Evolutionary conservation across 1,140 invertebrate species (phyloP).

Genomic region (Tachypleus tridentatus): DNA sequence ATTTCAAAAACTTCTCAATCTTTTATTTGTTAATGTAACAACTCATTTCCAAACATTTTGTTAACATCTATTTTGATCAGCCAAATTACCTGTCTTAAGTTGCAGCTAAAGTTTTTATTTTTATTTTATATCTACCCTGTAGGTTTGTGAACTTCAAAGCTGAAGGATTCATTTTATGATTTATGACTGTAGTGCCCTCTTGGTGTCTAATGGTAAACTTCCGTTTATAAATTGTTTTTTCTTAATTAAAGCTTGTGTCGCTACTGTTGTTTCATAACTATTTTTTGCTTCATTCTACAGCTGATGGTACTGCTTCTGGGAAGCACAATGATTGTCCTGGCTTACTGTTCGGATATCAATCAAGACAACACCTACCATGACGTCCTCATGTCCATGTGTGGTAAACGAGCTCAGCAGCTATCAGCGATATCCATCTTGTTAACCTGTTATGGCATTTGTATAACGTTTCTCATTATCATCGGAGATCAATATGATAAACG

Average conservation of each 20-base stretch:
- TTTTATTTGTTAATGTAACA: too few species aligned
- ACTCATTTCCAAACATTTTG: too few species aligned
- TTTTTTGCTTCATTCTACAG: constrained; percentile 29
- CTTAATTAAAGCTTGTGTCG: not conserved
- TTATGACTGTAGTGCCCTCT: too few species aligned
- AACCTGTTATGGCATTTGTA: constrained; percentile 53
- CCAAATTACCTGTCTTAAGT: too few species aligned
- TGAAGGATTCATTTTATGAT: too few species aligned
- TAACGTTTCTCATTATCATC: constrained; percentile 55
- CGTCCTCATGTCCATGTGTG: constrained; percentile 43
- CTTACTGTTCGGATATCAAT: constrained; percentile 46
- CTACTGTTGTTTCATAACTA: too few species aligned
- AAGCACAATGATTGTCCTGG: constrained; percentile 45
- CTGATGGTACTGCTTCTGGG: constrained; percentile 45
- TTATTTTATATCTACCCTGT: too few species aligned
- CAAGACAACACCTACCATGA: constrained; percentile 31
- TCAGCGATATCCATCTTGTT: constrained; percentile 43
- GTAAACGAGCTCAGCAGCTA: constrained; percentile 38
- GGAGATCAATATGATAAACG: constrained; percentile 53
- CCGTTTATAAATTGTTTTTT: constrained; percentile 1
- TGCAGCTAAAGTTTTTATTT: too few species aligned
- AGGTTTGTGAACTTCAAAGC: too few species aligned
- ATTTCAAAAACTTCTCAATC: too few species aligned
- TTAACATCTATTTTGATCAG: too few species aligned
- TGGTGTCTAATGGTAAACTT: too few species aligned